Evolutionary conservation across 2,797 vertebrate genomes (phyloP), one percentile per base, ranked within the genome.

Genomic region (Ibycter americanus): DNA sequence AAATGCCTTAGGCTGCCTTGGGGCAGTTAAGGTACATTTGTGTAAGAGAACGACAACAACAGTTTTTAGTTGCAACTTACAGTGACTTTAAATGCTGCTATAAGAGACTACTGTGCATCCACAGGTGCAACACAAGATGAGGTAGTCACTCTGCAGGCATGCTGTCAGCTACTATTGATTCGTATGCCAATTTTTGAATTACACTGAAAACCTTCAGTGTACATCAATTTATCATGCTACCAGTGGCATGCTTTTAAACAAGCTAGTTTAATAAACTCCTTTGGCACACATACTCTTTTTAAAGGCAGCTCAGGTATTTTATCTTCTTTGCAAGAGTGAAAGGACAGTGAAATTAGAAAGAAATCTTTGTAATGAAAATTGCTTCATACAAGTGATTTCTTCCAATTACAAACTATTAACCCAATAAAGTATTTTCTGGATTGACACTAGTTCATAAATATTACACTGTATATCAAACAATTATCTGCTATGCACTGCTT

Each of bases 211-310:
- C 51, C 82, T 93, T 62, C 49, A 79, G 54, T 5, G 49, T 65
- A 90, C 31, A 27, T 85, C 73, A 59, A 93, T 94, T 91, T 74
- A 89, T 91, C 92, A 90, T 84, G 82, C 61, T 84, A 87, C 49
- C 88, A 66, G 68, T 19, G 56, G 52, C 86, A 95, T 79, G 84
- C 95, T 97, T 97, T 96, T 97, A 94, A 97, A 97, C 83, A 95
- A 46, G 72, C 42, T 90, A 70, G 25, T 83, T 93, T 88, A 91
- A 95, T 94, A 93, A 93, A 90, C 76, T 52, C 34, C 62, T 83
- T 6, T 90, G 79, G 82, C 84, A 88, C 38, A 36, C 2, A 1
- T 1, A 42, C 40, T 86, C 49, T 51, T 87, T 86, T 73, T 36
- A 87, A 83, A 92, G 72, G 84, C 51, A 83, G 65, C 68, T 86